Evolutionary conservation across 2,113 vertebrate genomes (phyloP).

Genomic region (Orycteropus afer): DNA sequence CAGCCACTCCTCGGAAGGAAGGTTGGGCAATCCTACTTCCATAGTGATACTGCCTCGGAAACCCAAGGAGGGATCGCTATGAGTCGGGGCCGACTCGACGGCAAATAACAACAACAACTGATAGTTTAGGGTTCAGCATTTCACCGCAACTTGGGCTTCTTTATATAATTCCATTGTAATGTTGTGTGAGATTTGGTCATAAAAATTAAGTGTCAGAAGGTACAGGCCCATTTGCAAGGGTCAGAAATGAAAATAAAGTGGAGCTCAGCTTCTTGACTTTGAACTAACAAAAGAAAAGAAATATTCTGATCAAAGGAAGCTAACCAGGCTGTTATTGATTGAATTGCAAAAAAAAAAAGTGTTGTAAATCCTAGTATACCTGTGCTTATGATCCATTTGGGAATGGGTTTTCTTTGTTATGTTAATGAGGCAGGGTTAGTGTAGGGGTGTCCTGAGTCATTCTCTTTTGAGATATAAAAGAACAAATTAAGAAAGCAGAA

Average conservation of each 20-base stretch:
- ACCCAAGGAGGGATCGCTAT: too few relatives aligned
- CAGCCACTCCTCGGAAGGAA: too few relatives aligned
- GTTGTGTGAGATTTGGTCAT: background rate
- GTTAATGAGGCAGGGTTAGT: background rate
- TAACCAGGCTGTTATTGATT: background rate
- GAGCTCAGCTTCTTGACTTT: background rate
- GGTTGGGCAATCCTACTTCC: too few relatives aligned
- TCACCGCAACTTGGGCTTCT: background rate
- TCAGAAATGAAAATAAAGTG: background rate
- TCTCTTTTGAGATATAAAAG: background rate
- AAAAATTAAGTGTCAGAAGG: background rate
- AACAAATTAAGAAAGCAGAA: background rate
- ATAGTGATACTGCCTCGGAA: too few relatives aligned
- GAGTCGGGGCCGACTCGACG: too few relatives aligned
- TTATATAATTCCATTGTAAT: background rate
- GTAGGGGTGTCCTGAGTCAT: background rate
- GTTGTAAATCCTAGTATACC: background rate
- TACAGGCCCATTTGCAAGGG: background rate
- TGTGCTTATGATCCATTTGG: background rate
- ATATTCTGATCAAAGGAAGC: background rate
- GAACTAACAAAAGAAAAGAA: background rate
- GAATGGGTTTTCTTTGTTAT: background rate
- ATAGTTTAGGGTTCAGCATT: background rate
- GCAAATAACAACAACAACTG: too few relatives aligned
- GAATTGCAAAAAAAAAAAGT: background rate